phyloP scores from a whole-genome alignment of 1,140 invertebrate species.

The Ceratina japonica region DNA sequence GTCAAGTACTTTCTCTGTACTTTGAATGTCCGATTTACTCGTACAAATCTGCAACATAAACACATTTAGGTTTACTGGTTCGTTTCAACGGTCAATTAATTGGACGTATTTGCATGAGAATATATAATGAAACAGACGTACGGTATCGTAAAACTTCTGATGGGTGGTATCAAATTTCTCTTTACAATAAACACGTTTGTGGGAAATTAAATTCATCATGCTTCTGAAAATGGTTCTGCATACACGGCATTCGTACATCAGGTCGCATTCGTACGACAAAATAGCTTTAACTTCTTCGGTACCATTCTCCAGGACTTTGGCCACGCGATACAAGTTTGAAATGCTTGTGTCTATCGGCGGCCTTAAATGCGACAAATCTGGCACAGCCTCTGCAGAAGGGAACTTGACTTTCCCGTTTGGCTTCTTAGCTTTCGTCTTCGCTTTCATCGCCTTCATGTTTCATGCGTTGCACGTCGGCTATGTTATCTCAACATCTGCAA shows the following conservation, averaged over 20 bases:
- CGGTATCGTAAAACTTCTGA: slow-evolving; percentile 70
- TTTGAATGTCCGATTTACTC: slow-evolving; percentile 22
- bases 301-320: slow-evolving; percentile 62
- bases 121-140: slow-evolving; percentile 72
- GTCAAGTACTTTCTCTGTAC: slow-evolving; percentile 15
- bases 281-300: slow-evolving; percentile 83
- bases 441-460: slow-evolving; percentile 48
- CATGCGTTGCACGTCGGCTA: neutral
- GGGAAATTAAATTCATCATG: slow-evolving; percentile 90
- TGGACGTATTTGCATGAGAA: neutral
- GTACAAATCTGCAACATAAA: slow-evolving; percentile 13
- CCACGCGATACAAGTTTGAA: slow-evolving; percentile 82
- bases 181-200: slow-evolving; percentile 89
- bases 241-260: slow-evolving; percentile 91
- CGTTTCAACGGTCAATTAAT: neutral
- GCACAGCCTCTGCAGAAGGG: slow-evolving; percentile 17
- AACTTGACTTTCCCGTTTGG: slow-evolving; percentile 37
- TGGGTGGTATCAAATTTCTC: slow-evolving; percentile 77
- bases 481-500: slow-evolving; percentile 32
- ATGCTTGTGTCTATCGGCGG: slow-evolving; percentile 83
- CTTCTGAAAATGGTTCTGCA: slow-evolving; percentile 92
- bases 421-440: slow-evolving; percentile 35
- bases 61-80: neutral
- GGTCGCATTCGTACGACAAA: slow-evolving; percentile 88
- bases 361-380: slow-evolving; percentile 82